These are phyloP conservation scores for Aphidius colemani DNA, from an alignment of 2,888 invertebrate genomes.

Conservation along the genomic window DNA sequence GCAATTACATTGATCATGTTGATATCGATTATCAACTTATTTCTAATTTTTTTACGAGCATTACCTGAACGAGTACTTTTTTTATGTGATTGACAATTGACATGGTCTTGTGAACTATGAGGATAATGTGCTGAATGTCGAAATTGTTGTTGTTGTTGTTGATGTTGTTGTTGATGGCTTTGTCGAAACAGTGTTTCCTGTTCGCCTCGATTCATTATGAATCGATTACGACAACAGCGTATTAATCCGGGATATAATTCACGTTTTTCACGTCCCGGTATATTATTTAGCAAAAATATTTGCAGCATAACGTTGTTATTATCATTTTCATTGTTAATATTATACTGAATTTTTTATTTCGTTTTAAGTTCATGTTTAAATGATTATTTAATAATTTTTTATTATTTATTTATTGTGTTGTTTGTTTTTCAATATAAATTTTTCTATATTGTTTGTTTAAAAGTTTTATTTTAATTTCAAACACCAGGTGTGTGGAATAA, in stretches of 20 bases:
- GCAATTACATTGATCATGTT: slow-evolving; percentile 10
- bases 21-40: slow-evolving; percentile 11
- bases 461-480: too few relatives aligned
- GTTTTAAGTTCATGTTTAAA: too few relatives aligned
- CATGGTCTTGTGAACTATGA: slow-evolving; percentile 41
- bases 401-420: neutral
- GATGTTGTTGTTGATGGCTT: slow-evolving; percentile 54
- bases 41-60: neutral
- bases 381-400: too few relatives aligned
- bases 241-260: slow-evolving; percentile 50
- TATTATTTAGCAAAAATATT: slow-evolving; percentile 51
- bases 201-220: slow-evolving; percentile 67
- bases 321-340: slow-evolving; percentile 26
- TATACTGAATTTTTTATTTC: slow-evolving; percentile 14
- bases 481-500: too few relatives aligned
- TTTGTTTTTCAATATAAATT: neutral
- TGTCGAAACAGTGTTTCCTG: slow-evolving; percentile 69
- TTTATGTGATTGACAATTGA: slow-evolving; percentile 50
- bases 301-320: slow-evolving; percentile 49
- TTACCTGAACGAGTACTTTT: slow-evolving; percentile 42
- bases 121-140: slow-evolving; percentile 33
- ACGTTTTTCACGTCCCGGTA: slow-evolving; percentile 50
- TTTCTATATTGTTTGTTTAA: neutral
- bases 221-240: slow-evolving; percentile 42
- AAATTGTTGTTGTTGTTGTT: slow-evolving; percentile 37